Evolutionary conservation across 2,113 vertebrate species (phyloP), one percentile per base, ranked within the genome.

Genomic region (Nerophis ophidion): DNA sequence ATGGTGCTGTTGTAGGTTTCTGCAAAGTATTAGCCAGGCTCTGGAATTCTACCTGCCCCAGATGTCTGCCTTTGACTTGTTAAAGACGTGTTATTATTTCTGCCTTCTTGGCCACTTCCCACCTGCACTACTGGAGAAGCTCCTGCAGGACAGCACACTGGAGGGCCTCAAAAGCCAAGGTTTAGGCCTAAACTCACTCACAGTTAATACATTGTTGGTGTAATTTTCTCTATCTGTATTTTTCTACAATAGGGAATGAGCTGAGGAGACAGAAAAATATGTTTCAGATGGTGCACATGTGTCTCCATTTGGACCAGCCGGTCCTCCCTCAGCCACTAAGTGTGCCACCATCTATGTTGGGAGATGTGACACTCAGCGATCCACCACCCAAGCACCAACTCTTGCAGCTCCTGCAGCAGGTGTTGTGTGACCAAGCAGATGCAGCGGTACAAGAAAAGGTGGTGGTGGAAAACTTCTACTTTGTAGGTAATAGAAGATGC

Each of bases 71-170:
- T 48, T 47, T 7, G 83, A 88, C 1, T 82, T 97, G 5, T 69
- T 96, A 64, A 89, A 57, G 65, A 80, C 80, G 1, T 71, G 90
- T 13, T 89, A 74, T 77, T 80, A 63, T 1, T 86, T 98, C 42
- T 92, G 90, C 66, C 0, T 91, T n/a, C 71, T 95, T 80, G 91
- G 90, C 46, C 90, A 90, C 74, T 91, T 95, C 57, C 93, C 93
- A 15, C 10, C 81, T 8, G 67, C 16, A 5, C 75, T 80, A 1
- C 65, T 98, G 76, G 79, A 93, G 72, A 86, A 85, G 10, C 89
- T 99, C 59, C 86, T 97, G 34, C 80, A 89, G 26, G 82, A 83
- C 8, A 81, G 86, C 0, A 45, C 82, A 3, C 61, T 91, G 52
- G 52, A 70, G 38, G 83, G 90, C 61, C 81, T 94, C 6, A 60